Evolutionary conservation across 2,888 invertebrate species (phyloP).

Genomic region (Pollenia angustigena): DNA sequence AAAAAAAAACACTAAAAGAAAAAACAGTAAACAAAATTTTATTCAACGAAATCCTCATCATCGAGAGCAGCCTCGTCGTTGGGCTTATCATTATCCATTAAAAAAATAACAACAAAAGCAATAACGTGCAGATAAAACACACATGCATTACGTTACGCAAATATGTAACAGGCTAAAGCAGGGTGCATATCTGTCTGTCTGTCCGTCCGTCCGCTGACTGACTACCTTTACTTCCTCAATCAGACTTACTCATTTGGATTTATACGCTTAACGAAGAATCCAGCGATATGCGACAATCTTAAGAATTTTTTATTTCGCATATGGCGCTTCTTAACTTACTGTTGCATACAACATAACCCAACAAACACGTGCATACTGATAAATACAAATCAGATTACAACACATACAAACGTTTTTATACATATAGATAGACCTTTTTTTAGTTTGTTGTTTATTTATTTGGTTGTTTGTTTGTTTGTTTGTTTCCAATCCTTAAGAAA

Average conservation of each 20-base stretch:
- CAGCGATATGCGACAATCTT: conserved; percentile 26
- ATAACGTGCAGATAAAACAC: not conserved
- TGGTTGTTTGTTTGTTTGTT: conserved; percentile 50
- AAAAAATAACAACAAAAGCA: conserved; percentile 1
- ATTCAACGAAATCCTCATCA: conserved; percentile 38
- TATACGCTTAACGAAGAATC: conserved; percentile 10
- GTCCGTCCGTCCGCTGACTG: not conserved
- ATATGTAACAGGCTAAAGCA: conserved; percentile 59
- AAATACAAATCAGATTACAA: not conserved
- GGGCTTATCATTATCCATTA: conserved; percentile 38
- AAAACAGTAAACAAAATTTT: conserved; percentile 42
- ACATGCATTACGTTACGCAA: conserved; percentile 67
- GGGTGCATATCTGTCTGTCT: conserved; percentile 22
- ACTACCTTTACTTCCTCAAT: conserved; percentile 1
- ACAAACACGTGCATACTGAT: not conserved
- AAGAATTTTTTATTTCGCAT: conserved; percentile 25
- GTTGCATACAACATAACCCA: conserved; percentile 30
- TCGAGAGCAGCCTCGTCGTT: not conserved
- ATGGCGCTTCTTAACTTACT: conserved; percentile 58
- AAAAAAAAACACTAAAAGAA: conserved; percentile 16
- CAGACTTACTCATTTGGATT: not conserved
- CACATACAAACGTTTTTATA: conserved; percentile 30
- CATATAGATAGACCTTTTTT: conserved; percentile 35
- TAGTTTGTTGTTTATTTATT: conserved; percentile 10
- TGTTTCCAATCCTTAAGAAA: conserved; percentile 58